Conservation (phyloP, 2,113 vertebrate genomes). For the Acrocephalus arundinaceus region DNA sequence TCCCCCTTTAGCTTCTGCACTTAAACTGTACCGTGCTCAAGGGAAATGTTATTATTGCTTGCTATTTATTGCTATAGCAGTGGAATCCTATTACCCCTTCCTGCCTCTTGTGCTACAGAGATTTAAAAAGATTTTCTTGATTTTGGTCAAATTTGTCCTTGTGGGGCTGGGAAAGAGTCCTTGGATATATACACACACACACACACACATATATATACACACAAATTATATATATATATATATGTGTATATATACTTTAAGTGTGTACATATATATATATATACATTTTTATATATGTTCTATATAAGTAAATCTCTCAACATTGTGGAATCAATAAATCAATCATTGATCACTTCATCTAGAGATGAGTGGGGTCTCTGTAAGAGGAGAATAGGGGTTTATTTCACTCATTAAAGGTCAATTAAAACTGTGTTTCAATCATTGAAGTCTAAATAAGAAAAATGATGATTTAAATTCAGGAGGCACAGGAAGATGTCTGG, state of each 20-base stretch:
- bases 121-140: neutral
- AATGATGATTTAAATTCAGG: neutral
- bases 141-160: neutral
- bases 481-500: neutral
- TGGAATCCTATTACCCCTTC: neutral
- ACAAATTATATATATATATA: neutral
- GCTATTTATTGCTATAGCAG: neutral
- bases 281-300: neutral
- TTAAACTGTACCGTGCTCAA: neutral
- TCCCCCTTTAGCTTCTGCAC: neutral
- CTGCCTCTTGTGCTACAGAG: neutral
- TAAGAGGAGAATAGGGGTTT: neutral
- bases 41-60: neutral
- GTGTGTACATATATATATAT: neutral
- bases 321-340: neutral
- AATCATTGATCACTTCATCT: neutral
- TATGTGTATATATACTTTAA: neutral
- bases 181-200: neutral
- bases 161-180: neutral
- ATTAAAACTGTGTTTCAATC: neutral
- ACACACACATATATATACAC: no score
- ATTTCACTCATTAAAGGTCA: neutral
- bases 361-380: neutral
- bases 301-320: neutral
- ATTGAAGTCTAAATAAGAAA: neutral